Conservation (phyloP, 1,140 invertebrate species). For the Pseudobourletiella spinata region DNA sequence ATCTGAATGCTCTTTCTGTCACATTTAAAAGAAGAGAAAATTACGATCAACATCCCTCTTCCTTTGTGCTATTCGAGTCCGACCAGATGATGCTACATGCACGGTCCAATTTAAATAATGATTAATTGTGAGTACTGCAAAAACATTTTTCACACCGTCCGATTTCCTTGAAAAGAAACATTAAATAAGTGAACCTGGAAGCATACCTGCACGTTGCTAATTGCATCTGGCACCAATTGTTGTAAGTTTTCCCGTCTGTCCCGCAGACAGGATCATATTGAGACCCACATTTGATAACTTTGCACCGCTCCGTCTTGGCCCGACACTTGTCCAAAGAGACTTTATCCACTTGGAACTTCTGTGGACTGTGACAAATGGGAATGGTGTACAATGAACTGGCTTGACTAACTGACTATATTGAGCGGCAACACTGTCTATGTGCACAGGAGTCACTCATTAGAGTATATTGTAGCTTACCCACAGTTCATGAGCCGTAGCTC, state of each 20-base stretch:
- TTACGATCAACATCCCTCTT: too few species aligned
- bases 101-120: neutral
- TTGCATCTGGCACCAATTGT: conserved; percentile 68
- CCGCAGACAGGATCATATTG: conserved; percentile 67
- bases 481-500: conserved; percentile 83
- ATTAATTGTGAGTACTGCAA: too few species aligned
- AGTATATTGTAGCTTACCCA: too few species aligned
- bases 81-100: too few species aligned
- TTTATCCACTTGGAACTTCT: conserved; percentile 47
- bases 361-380: conserved; percentile 28
- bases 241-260: conserved; percentile 65
- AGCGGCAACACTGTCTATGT: too few species aligned
- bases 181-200: too few species aligned
- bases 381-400: neutral
- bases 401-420: neutral
- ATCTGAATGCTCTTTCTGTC: conserved; percentile 68
- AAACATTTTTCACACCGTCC: too few species aligned
- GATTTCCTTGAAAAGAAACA: too few species aligned
- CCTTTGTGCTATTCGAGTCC: too few species aligned
- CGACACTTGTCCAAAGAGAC: conserved; percentile 68
- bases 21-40: conserved; percentile 6
- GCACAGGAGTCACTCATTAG: too few species aligned
- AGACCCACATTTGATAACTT: conserved; percentile 51
- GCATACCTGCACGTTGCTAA: conserved; percentile 68
- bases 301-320: conserved; percentile 58